A percentile compares a stretch with the other conserved stretches of the same genome.
These are phyloP conservation scores for Columba livia DNA, from an alignment of 2,113 vertebrate species.

Conservation along the genomic window DNA sequence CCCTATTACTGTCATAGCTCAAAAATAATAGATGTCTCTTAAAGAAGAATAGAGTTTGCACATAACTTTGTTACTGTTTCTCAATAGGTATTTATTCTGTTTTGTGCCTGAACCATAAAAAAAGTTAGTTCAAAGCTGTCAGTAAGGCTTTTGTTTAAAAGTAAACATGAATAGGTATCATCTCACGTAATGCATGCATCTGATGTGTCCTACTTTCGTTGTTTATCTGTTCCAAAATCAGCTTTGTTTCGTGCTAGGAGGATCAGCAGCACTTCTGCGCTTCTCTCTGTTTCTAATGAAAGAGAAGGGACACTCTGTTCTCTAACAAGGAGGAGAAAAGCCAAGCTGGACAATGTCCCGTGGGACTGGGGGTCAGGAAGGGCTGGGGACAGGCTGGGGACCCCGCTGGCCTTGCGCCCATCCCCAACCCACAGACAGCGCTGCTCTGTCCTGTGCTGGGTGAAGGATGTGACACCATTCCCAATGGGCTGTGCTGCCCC, in stretches of 20 bases:
- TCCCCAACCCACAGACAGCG: not conserved
- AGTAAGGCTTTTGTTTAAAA: not conserved
- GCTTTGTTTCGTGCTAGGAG: not conserved
- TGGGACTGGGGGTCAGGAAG: fast-evolving
- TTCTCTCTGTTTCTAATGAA: not conserved
- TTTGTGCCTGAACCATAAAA: not conserved
- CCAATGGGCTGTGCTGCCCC: not conserved
- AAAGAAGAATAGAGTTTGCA: not conserved
- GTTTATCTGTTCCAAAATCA: not conserved
- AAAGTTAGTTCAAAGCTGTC: not conserved
- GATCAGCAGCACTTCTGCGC: fast-evolving
- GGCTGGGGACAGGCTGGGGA: not conserved
- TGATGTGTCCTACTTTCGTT: slow-evolving; percentile 6
- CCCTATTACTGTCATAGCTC: not conserved
- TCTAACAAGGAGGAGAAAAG: not conserved
- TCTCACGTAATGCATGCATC: fast-evolving
- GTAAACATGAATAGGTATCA: not conserved
- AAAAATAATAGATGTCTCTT: not conserved
- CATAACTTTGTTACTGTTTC: not conserved
- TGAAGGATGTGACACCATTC: not conserved
- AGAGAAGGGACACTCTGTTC: not conserved
- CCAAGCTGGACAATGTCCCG: not conserved
- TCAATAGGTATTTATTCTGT: slow-evolving; percentile 42
- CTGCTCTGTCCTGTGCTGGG: not conserved
- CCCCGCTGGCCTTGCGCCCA: too few relatives aligned